Evolutionary conservation across 2,888 invertebrate species (phyloP), one percentile per base, ranked within the genome.

Genomic region (Itoplectis maculator): DNA sequence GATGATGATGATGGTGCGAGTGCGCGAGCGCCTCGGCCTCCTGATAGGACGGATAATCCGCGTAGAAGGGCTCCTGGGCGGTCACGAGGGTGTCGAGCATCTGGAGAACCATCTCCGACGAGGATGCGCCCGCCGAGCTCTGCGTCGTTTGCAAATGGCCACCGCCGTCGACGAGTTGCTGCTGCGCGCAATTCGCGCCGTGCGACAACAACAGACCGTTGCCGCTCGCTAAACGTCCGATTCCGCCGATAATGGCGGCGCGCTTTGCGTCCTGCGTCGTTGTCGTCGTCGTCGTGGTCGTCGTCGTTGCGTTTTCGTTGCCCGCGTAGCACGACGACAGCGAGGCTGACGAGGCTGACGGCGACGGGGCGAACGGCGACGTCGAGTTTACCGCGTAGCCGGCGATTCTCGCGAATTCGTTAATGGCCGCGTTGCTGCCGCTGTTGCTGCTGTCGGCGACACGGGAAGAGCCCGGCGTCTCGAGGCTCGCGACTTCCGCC

Each of bases 81-180:
- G 93, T 93, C 86, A 93, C 93, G 90, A 94, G 94, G 88, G 94
- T 93, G 92, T 95, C 95, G 90, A 95, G 94, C 94, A 96, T 96
- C 93, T 96, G 96, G 92, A 96, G 95, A 93, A 96, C 96, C 96
- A 96, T 96, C 93, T 94, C 94, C 93, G 95, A 94, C 93, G 95
- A 94, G 93, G 94, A 93, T 88, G 93, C 93, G 92, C 75, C 49
- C 15, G 59, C 68, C n/a, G n/a, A n/a, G 20, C 79, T 79, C 49
- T 61, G 49, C 51, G 66, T 70, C 37, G 70, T 79, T 56, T 35
- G 56, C 18, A 11, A 51, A 78, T 54, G 59, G n/a, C 37, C 29
- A 35, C 15, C 40, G 35, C 9, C 40, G 47, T 9, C 40, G 23
- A 47, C 29, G 29, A 29, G 29, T 29, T 29, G 29, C 29, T 5